A percentile compares a stretch with the other conserved stretches of the same genome.
phyloP scores from a whole-genome alignment of 64 coral and sea anemone species.

The Dendronephthya gigantea region DNA sequence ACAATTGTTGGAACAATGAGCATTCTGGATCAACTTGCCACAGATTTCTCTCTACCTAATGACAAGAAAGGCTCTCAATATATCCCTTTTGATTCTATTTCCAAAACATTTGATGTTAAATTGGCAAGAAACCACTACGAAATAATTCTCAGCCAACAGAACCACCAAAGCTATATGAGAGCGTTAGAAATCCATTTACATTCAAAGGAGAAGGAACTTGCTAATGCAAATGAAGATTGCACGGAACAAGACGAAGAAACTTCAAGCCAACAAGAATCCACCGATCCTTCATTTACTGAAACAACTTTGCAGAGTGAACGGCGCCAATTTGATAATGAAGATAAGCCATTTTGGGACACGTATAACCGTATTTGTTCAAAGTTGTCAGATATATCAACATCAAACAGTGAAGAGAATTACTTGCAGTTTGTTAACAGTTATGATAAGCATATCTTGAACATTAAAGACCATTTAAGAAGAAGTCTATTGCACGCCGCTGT shows the following conservation, averaged over 20 bases:
- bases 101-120: background rate
- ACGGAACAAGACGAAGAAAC: too few relatives aligned
- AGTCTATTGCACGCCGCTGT: conserved; percentile 21
- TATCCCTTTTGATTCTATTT: conserved; percentile 16
- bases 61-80: conserved; percentile 17
- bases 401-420: background rate
- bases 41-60: background rate
- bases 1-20: conserved; percentile 32
- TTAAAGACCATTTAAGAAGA: conserved; percentile 17
- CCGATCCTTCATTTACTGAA: background rate
- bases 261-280: too few relatives aligned
- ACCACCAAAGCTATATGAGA: conserved; percentile 15
- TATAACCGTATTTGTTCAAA: background rate
- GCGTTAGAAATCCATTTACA: conserved; percentile 13
- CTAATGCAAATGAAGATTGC: too few relatives aligned
- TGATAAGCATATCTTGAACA: background rate
- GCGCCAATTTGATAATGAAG: background rate
- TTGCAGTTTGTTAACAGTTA: background rate
- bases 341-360: conserved; percentile 6
- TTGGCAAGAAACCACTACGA: conserved; percentile 20
- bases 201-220: background rate
- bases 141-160: conserved; percentile 13
- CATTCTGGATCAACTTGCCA: background rate
- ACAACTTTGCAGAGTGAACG: background rate
- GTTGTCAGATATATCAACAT: background rate